These are phyloP conservation scores for Lepus townsendii DNA, from an alignment of 2,797 vertebrate species.

Conservation along the genomic window DNA sequence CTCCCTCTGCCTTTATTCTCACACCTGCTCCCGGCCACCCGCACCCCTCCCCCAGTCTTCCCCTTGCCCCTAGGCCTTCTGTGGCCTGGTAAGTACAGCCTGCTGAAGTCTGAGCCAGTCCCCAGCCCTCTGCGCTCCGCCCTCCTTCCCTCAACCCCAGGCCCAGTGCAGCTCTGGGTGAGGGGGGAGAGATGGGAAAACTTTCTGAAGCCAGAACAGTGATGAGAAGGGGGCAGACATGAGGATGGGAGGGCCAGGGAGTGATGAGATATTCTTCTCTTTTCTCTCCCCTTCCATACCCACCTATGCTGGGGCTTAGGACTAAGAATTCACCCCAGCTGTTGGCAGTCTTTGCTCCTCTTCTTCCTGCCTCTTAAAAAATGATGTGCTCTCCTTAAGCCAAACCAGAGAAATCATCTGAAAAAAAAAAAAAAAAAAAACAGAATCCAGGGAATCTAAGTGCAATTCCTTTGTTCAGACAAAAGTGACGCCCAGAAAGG, in stretches of 20 bases:
- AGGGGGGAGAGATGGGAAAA: neutral
- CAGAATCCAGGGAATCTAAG: neutral
- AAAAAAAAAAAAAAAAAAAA: neutral
- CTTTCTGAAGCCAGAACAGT: neutral
- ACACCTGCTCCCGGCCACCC: fast-evolving
- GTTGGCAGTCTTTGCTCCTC: neutral
- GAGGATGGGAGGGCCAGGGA: neutral
- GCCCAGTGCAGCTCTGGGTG: neutral
- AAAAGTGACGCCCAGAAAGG: neutral
- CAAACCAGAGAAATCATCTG: conserved; percentile 17
- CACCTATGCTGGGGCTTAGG: neutral
- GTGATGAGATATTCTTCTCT: neutral
- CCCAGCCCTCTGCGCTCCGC: neutral
- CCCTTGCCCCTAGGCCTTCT: fast-evolving
- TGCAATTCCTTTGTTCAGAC: neutral
- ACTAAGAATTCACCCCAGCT: neutral
- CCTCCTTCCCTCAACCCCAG: neutral
- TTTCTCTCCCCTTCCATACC: fast-evolving
- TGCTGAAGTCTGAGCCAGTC: neutral
- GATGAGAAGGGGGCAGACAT: neutral
- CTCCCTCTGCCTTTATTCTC: neutral
- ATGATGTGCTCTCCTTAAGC: neutral
- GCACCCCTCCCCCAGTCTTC: neutral
- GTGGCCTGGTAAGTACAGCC: neutral
- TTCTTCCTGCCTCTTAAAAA: neutral